Conservation (phyloP, 2,797 vertebrate genomes). For the Varecia variegata region DNA sequence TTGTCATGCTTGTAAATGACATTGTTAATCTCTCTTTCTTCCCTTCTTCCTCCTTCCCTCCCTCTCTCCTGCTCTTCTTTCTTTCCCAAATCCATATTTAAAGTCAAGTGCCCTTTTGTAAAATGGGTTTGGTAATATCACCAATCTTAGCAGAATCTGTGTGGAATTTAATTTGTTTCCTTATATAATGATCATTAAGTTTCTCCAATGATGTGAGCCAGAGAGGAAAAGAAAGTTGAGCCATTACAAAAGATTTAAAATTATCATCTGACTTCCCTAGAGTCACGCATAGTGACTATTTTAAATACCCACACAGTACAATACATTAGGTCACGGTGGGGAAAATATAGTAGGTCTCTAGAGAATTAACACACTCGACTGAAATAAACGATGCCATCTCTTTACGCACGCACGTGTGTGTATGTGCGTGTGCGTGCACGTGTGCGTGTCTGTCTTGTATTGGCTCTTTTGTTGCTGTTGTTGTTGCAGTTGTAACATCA, state of each 20-base stretch:
- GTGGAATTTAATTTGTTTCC: slow-evolving; percentile 65
- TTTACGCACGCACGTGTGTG: fast-evolving
- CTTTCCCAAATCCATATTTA: background rate
- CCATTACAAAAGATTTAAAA: slow-evolving; percentile 54
- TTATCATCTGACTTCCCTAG: slow-evolving; percentile 54
- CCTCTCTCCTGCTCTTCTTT: background rate
- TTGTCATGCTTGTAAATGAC: background rate
- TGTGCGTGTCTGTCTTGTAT: background rate
- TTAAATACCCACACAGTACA: slow-evolving; percentile 46
- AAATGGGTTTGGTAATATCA: slow-evolving; percentile 1
- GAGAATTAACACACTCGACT: background rate
- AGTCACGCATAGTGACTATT: slow-evolving; percentile 33
- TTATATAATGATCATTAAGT: slow-evolving; percentile 69
- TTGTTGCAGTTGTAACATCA: background rate
- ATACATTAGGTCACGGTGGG: slow-evolving; percentile 2
- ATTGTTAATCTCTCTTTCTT: background rate
- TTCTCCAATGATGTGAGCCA: slow-evolving; percentile 56
- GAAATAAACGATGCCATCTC: background rate
- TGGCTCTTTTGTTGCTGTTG: background rate
- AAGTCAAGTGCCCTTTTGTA: background rate
- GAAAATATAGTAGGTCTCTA: background rate
- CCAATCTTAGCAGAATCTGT: slow-evolving; percentile 32
- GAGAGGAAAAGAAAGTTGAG: slow-evolving; percentile 39
- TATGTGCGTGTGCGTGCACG: background rate
- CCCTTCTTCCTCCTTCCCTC: background rate